Evolutionary conservation across 2,888 invertebrate genomes (phyloP), one percentile per base, ranked within the genome.

Genomic region (Drosophila paucipuncta): DNA sequence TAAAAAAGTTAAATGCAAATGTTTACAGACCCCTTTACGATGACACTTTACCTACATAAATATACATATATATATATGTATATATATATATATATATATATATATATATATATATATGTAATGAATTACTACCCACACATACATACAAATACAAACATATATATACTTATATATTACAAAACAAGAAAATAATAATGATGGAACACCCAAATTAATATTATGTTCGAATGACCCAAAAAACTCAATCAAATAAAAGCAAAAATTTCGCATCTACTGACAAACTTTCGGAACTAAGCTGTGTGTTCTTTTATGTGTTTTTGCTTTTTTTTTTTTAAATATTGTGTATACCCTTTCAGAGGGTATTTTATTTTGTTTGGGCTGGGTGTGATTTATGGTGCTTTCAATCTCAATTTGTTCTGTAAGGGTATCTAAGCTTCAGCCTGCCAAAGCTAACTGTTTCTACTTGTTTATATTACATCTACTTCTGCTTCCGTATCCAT

Each of bases 171-270:
- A 55, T 57, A 59, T 28, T 55, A 41, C 35, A 35, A 69, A 47
- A 30, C 18, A 11, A 30, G 11, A n/a, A 55, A 68, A 58, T 55
- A 59, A 39, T 55, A 37, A 37, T 7, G 55, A 55, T 31, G 39
- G 28, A 39, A 72, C 41, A 61, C 43, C 59, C 72, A 74, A 78
- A 71, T 71, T 75, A 74, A 76, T 63, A 62, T 87, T 83, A 78
- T 85, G 85, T 85, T 86, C 57, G 68, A 60, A 75, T 83, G 85
- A 89, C 83, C 76, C 77, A 74, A 77, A 47, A 22, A 78, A 79
- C 83, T 77, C 87, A 89, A 88, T 78, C 78, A 80, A 85, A 84
- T 83, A 79, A 90, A 89, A 83, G 71, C 76, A 85, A 89, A 28
- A 37, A 85, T 90, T 91, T 90, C 90, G 74, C 84, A 85, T 83